Evolutionary conservation across 2,113 vertebrate species (phyloP).

Genomic region (Oryzias javanicus): DNA sequence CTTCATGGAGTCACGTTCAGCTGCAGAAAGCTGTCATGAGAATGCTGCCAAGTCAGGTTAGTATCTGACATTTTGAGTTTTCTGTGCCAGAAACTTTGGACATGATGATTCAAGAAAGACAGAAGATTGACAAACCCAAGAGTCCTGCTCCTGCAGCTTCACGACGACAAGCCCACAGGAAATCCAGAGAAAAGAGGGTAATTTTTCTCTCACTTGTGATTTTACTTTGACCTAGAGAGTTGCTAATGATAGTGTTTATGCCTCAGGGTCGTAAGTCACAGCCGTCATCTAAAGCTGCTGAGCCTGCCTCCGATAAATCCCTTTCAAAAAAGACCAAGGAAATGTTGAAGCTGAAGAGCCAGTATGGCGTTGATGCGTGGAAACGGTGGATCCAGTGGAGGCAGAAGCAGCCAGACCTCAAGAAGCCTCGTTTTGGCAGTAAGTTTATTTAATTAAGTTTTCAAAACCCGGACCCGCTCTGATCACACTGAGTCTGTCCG

Average conservation of each 20-base stretch:
- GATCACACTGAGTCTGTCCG: background rate
- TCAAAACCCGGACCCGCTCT: background rate
- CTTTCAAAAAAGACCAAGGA: background rate
- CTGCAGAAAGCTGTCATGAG: too few relatives aligned
- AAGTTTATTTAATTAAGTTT: conserved; percentile 30
- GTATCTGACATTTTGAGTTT: background rate
- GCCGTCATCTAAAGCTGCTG: conserved; percentile 24
- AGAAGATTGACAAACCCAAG: conserved; percentile 34
- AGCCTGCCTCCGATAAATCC: background rate
- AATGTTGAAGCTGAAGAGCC: conserved; percentile 80
- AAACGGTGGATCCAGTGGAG: conserved; percentile 94
- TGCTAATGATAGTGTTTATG: background rate
- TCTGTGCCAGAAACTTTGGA: conserved; percentile 56
- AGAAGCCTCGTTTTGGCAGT: conserved; percentile 83
- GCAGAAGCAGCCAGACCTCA: conserved; percentile 83
- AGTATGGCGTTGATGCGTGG: conserved; percentile 95
- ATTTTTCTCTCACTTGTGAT: background rate
- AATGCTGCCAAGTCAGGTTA: too few relatives aligned
- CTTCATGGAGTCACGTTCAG: too few relatives aligned
- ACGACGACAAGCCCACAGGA: conserved; percentile 77
- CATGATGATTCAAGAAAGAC: conserved; percentile 38
- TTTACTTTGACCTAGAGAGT: background rate
- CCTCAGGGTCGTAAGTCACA: conserved; percentile 62
- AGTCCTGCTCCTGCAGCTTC: conserved; percentile 47
- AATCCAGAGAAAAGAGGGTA: conserved; percentile 88